Base-by-base conservation (phyloP, 2,888 invertebrate genomes). In the Brachycybe producta region DNA sequence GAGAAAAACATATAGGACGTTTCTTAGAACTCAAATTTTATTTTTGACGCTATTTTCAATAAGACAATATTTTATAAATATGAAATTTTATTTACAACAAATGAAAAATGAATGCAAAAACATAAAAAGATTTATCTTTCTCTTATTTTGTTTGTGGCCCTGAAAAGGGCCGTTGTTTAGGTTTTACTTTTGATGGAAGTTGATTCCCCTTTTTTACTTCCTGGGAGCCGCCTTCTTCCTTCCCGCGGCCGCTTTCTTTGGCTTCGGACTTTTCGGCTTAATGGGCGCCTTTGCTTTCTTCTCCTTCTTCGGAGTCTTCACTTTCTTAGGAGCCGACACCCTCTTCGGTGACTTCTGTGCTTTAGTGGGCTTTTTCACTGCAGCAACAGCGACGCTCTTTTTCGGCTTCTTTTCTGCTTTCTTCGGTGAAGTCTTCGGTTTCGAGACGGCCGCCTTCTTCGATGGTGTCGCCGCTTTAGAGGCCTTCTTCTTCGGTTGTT, bases 111-210 rank as follows among this genome's bases (percentile, higher is more conserved):
- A 30, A 30, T 11, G 32, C 13, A 30, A n/a, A 30, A 30, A 30
- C 13, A 30, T 8, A 8, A 30, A 30, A 30, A 11, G n/a, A n/a
- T 11, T 32, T 7, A 19, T 19, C 43, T 43, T 43, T 44, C 23
- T 49, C 49, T 7, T 27, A 51, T 44, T 13, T 53, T 41, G 2
- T 50, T n/a, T 44, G 53, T 57, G 57, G 57, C 55, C 57, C 57
- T 57, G 47, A 58, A 56, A 55, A 57, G 57, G 56, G 54, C 57
- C 57, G 49, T 23, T 36, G 27, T 24, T 46, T 41, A 23, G 23
- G 21, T 46, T 30, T 15, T 11, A 15, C 17, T 13, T 11, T 13
- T n/a, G n/a, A n/a, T n/a, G n/a, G n/a, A n/a, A n/a, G n/a, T n/a
- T n/a, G n/a, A 13, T 42, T 1, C 39, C n/a, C 24, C 8, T 1